Evolutionary conservation across 2,797 vertebrate species (phyloP).

Genomic region (Schizopygopsis pylzovi): DNA sequence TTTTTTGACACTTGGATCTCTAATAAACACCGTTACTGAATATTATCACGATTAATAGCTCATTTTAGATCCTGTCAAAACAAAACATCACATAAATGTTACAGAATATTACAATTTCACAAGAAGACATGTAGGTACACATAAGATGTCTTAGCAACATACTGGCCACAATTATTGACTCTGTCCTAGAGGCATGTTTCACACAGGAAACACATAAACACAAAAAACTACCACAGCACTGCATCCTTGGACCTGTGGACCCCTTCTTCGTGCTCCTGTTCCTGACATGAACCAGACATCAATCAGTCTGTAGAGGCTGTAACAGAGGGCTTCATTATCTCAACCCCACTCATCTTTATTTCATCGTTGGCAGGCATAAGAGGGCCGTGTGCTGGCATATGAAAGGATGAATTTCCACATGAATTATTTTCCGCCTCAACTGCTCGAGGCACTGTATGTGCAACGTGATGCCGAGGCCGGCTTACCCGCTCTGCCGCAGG

Average conservation of each 20-base stretch:
- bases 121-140: no score
- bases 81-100: not conserved
- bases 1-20: not conserved
- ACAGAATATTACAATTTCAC: not conserved
- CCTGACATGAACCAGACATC: conserved; percentile 53
- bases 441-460: conserved; percentile 57
- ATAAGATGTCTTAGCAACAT: no score
- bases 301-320: conserved; percentile 58
- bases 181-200: conserved; percentile 10
- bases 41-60: not conserved
- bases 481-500: not conserved
- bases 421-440: conserved; percentile 69
- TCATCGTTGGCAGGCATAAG: conserved; percentile 68
- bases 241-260: not conserved
- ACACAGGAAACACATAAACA: not conserved
- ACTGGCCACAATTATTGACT: conserved; percentile 22
- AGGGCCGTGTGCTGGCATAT: conserved; percentile 66
- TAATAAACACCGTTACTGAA: not conserved
- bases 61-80: conserved; percentile 6
- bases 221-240: conserved; percentile 14
- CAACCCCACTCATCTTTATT: conserved; percentile 74
- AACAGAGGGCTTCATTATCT: conserved; percentile 68
- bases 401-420: conserved; percentile 78
- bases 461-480: conserved; percentile 8
- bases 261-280: not conserved